Percentiles rank a stretch among this genome's conserved stretches.
phyloP scores from a whole-genome alignment of 2,113 vertebrate genomes.

The Callipepla squamata region DNA sequence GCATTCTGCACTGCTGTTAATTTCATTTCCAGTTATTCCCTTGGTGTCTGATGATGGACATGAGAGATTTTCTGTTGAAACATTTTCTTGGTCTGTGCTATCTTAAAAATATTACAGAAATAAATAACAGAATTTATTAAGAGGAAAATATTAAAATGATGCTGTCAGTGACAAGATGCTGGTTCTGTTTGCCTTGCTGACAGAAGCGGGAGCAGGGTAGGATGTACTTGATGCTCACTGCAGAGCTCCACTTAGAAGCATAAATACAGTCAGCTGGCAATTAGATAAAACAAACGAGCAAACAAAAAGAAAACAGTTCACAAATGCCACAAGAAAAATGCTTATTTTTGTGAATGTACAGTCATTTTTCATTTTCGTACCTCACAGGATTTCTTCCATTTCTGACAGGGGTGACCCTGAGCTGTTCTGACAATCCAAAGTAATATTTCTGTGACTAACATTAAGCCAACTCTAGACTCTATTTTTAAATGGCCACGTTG shows the following conservation, averaged over 20 bases:
- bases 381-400: neutral
- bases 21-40: neutral
- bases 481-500: neutral
- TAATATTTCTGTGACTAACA: rapidly evolving
- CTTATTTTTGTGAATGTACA: neutral
- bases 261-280: neutral
- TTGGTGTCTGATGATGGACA: neutral
- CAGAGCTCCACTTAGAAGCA: neutral
- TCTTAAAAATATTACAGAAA: neutral
- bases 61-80: neutral
- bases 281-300: rapidly evolving
- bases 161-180: neutral
- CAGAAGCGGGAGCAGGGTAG: neutral
- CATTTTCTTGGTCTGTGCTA: neutral
- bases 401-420: neutral
- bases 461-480: neutral
- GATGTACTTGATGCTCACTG: rapidly evolving
- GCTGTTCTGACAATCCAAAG: neutral
- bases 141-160: neutral
- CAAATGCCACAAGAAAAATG: neutral
- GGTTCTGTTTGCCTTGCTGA: rapidly evolving
- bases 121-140: neutral
- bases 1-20: neutral
- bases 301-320: neutral
- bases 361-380: neutral